A percentile compares a stretch with the other conserved stretches of the same genome.
These are phyloP conservation scores for Ephydatia muelleri DNA, from an alignment of 37 sponge, comb jelly and placozoan species.

Conservation along the genomic window DNA sequence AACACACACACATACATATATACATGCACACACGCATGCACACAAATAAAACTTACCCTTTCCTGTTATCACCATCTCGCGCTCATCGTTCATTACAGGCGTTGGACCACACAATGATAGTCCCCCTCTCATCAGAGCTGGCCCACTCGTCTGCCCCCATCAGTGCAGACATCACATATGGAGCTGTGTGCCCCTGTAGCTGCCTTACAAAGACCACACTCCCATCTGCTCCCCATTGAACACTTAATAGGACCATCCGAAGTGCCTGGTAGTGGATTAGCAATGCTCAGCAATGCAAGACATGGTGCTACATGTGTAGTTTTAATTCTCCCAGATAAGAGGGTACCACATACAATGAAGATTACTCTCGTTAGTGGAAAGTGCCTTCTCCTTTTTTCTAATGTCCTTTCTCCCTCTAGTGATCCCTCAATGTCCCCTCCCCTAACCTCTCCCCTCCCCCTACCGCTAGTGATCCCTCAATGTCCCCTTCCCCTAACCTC, in stretches of 20 bases:
- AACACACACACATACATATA: constrained; percentile 8
- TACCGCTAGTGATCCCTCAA: too few species aligned
- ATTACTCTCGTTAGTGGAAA: too few species aligned
- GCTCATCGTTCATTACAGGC: background rate
- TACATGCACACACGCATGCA: background rate
- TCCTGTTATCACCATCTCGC: constrained; percentile 6
- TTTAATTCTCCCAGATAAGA: too few species aligned
- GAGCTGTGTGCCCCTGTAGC: constrained; percentile 28
- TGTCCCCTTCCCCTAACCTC: too few species aligned
- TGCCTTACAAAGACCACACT: constrained; percentile 29
- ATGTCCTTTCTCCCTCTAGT: too few species aligned
- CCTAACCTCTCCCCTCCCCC: too few species aligned
- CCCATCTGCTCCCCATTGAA: constrained; percentile 13
- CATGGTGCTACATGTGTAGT: too few species aligned
- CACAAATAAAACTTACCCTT: constrained; percentile 18
- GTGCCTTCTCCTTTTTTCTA: too few species aligned
- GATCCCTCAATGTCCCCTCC: too few species aligned
- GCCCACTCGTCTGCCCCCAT: constrained; percentile 20
- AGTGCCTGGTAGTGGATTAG: constrained; percentile 62
- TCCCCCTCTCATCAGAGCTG: constrained; percentile 67
- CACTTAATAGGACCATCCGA: constrained; percentile 57
- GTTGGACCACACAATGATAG: constrained; percentile 62
- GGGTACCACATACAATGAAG: too few species aligned
- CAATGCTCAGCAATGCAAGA: too few species aligned
- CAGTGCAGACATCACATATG: constrained; percentile 15